Evolutionary conservation across 2,888 invertebrate species (phyloP).

Genomic region (Lithophane ornitopus): DNA sequence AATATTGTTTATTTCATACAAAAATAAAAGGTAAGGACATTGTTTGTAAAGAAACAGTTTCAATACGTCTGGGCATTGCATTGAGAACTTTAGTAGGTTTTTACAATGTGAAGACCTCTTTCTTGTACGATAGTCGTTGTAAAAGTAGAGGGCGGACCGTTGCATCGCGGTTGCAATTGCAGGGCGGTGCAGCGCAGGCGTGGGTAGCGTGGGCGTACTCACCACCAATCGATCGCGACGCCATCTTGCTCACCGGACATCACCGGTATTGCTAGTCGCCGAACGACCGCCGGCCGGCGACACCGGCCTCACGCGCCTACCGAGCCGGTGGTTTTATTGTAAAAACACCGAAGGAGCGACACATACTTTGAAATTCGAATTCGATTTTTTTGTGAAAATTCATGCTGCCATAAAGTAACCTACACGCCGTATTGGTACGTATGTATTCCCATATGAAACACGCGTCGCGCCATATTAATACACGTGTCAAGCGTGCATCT

Average conservation of each 20-base stretch:
- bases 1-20: not conserved
- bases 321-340: slow-evolving; percentile 48
- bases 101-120: slow-evolving; percentile 26
- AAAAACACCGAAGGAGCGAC: slow-evolving; percentile 33
- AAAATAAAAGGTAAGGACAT: slow-evolving; percentile 4
- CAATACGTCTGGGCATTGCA: not conserved
- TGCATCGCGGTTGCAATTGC: slow-evolving; percentile 81
- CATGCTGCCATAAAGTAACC: slow-evolving; percentile 30
- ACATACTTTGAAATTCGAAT: slow-evolving; percentile 38
- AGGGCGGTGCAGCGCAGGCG: slow-evolving; percentile 88
- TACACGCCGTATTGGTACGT: slow-evolving; percentile 35
- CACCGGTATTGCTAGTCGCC: slow-evolving; percentile 77
- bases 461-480: slow-evolving; percentile 67
- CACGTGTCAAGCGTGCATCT: slow-evolving; percentile 75
- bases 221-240: slow-evolving; percentile 86
- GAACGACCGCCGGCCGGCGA: slow-evolving; percentile 67
- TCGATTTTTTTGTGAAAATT: slow-evolving; percentile 48
- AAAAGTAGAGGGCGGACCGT: slow-evolving; percentile 75
- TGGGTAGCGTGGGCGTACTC: slow-evolving; percentile 86
- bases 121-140: slow-evolving; percentile 46
- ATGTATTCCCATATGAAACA: slow-evolving; percentile 47
- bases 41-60: not conserved
- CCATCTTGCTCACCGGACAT: slow-evolving; percentile 86
- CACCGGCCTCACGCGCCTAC: slow-evolving; percentile 53
- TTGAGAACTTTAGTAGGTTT: slow-evolving; percentile 3